phyloP scores from a whole-genome alignment of 2,113 vertebrate genomes.

The Machaerirhynchus nigripectus region DNA sequence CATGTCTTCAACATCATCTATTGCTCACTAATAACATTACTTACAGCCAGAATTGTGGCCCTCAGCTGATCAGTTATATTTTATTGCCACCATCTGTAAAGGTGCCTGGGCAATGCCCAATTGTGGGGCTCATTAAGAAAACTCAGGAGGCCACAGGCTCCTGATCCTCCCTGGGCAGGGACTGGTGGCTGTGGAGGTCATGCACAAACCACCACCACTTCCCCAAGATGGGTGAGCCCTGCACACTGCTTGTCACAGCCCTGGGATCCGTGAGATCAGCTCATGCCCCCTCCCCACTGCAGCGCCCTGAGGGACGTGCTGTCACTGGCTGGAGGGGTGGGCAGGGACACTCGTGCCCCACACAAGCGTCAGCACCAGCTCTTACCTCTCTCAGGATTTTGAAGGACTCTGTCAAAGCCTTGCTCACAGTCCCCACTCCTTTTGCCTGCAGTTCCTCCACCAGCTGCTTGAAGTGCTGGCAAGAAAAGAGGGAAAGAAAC shows the following conservation, averaged over 20 bases:
- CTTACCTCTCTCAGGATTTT: conserved; percentile 88
- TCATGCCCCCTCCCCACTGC: neutral
- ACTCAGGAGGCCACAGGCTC: neutral
- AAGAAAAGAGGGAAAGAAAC: neutral
- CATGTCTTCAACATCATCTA: neutral
- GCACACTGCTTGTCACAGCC: neutral
- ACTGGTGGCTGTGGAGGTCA: neutral
- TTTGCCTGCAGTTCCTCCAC: conserved; percentile 88
- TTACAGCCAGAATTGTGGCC: neutral
- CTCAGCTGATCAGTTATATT: neutral
- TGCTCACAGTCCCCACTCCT: conserved; percentile 88
- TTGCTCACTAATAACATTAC: neutral
- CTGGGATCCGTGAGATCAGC: fast-evolving
- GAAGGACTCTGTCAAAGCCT: conserved; percentile 91
- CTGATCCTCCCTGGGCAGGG: neutral
- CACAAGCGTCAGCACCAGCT: neutral
- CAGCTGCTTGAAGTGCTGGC: conserved; percentile 92
- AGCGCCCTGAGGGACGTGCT: neutral
- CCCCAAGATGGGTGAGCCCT: neutral
- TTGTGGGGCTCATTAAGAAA: neutral
- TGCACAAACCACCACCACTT: fast-evolving
- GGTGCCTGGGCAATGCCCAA: neutral
- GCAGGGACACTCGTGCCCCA: neutral
- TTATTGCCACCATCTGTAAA: neutral
- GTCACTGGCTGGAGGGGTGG: neutral